Conservation (phyloP, 2,113 vertebrate genomes). For the Parus major region DNA sequence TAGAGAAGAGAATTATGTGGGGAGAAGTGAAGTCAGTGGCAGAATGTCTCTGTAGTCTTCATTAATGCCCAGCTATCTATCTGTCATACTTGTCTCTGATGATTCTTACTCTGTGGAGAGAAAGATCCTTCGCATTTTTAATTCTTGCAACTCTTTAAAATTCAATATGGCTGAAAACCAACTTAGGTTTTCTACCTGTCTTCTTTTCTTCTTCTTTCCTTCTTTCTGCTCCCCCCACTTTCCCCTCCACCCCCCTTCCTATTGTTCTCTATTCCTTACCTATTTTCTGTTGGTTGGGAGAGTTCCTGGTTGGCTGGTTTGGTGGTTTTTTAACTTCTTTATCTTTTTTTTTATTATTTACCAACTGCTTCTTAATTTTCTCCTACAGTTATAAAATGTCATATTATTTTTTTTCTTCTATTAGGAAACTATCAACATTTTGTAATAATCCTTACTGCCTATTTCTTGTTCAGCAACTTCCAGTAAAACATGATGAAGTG, state of each 20-base stretch:
- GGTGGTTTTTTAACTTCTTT: too few relatives aligned
- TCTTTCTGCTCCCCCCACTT: neutral
- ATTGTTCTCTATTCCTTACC: neutral
- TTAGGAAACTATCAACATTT: neutral
- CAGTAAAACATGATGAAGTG: neutral
- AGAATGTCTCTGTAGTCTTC: neutral
- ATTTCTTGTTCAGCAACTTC: neutral
- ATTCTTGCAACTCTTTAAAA: neutral
- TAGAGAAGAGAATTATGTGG: neutral
- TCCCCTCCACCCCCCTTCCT: fast-evolving
- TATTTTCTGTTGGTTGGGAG: neutral
- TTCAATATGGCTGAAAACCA: neutral
- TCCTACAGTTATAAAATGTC: neutral
- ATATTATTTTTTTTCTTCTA: neutral
- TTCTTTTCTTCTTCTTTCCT: neutral
- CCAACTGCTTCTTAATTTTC: neutral
- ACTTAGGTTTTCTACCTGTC: neutral
- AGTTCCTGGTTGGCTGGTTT: neutral
- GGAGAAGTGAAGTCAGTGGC: neutral
- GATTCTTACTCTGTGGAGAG: neutral
- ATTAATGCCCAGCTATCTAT: neutral
- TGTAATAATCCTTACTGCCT: neutral
- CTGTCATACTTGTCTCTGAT: neutral
- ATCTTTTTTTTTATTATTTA: neutral
- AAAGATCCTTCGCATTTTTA: neutral